These are phyloP conservation scores for Cuniculus paca DNA, from an alignment of 2,797 vertebrate species.

Conservation along the genomic window DNA sequence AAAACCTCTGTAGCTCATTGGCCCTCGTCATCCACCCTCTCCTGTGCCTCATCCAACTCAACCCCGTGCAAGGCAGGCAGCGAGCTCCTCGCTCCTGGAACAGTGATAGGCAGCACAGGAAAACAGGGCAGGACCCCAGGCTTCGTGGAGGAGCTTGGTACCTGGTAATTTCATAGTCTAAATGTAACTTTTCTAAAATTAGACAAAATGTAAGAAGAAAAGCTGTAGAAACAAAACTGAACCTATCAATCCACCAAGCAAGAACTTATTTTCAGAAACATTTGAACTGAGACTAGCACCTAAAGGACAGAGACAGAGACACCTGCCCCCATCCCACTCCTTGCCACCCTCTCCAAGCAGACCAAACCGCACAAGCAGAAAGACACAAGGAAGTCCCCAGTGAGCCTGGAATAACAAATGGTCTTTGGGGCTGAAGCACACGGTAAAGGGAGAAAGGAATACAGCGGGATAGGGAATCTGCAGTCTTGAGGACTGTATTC, in stretches of 20 bases:
- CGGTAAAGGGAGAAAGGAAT: background rate
- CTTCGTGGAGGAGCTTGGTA: background rate
- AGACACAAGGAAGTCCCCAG: background rate
- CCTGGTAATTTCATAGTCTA: background rate
- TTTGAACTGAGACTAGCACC: background rate
- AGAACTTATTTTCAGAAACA: constrained; percentile 1
- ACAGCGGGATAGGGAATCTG: background rate
- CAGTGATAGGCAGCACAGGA: background rate
- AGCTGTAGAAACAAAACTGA: background rate
- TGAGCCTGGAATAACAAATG: background rate
- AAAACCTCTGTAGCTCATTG: background rate
- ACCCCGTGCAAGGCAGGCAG: background rate
- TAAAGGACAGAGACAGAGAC: background rate
- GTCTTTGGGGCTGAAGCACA: background rate
- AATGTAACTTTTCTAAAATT: constrained; percentile 1
- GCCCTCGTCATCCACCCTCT: background rate
- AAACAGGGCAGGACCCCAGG: background rate
- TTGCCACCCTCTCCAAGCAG: background rate
- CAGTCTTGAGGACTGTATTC: background rate
- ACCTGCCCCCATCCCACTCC: background rate
- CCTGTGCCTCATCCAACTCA: background rate
- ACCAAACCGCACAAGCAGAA: background rate
- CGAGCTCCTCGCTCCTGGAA: background rate
- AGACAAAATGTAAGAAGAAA: constrained; percentile 12
- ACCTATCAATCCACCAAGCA: constrained; percentile 23